phyloP scores from a whole-genome alignment of 2,888 invertebrate genomes.

The Chymomyza caudatula region DNA sequence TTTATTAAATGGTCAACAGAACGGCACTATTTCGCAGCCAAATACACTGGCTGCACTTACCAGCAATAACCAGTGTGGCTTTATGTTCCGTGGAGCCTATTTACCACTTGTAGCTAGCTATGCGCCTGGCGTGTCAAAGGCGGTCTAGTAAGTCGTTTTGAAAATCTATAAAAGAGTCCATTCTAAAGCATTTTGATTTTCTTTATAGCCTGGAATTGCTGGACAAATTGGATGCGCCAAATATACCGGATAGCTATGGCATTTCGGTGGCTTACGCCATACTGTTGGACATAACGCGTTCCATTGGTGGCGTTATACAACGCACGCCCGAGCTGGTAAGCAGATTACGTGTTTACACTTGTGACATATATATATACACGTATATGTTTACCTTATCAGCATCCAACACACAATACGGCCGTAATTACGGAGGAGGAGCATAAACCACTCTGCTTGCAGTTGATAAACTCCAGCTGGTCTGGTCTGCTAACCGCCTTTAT shows the following conservation, averaged over 20 bases:
- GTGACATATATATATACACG: background rate
- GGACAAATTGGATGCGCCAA: conserved; percentile 95
- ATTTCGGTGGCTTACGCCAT: conserved; percentile 97
- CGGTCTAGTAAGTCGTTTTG: conserved; percentile 88
- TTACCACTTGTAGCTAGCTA: conserved; percentile 92
- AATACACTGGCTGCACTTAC: conserved; percentile 76
- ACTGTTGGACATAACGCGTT: conserved; percentile 93
- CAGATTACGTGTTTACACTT: background rate
- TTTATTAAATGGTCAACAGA: conserved; percentile 68
- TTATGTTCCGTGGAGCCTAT: conserved; percentile 95
- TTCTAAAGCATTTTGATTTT: background rate
- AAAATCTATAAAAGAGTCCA: background rate
- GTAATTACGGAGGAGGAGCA: conserved; percentile 72
- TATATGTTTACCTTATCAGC: conserved; percentile 27
- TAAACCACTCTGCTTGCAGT: conserved; percentile 81
- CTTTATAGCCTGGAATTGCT: conserved; percentile 91
- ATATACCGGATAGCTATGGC: conserved; percentile 97
- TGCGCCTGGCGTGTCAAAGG: conserved; percentile 90
- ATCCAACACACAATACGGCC: conserved; percentile 64
- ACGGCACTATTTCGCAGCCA: conserved; percentile 60
- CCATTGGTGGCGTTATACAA: conserved; percentile 84
- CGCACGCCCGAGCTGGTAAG: conserved; percentile 79
- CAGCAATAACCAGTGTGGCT: conserved; percentile 82
- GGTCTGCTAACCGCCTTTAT: conserved; percentile 94
- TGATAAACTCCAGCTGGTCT: conserved; percentile 97